Percentiles rank a stretch among this genome's conserved stretches.
These are phyloP conservation scores for Aphidoletes aphidimyza DNA, from an alignment of 2,888 invertebrate species.

Conservation along the genomic window DNA sequence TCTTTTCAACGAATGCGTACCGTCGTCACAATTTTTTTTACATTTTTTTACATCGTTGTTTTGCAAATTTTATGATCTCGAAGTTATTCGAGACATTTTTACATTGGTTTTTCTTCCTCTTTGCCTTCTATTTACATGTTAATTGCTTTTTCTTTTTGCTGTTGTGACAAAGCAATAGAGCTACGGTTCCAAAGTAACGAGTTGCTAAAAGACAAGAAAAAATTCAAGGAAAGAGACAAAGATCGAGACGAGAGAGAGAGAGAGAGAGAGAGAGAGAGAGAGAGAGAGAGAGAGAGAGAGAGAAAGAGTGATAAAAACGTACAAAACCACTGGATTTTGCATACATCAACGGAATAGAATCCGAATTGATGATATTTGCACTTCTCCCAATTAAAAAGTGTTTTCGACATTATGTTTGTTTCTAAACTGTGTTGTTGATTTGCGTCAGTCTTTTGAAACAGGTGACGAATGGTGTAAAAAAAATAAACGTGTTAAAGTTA, in stretches of 20 bases:
- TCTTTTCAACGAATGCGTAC: not conserved
- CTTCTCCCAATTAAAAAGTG: constrained; percentile 2
- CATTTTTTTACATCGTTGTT: not conserved
- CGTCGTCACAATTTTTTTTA: too few species aligned
- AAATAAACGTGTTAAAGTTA: too few species aligned
- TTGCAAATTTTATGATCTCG: not conserved
- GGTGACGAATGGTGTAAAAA: too few species aligned
- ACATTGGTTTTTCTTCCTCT: not conserved
- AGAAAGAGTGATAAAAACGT: too few species aligned
- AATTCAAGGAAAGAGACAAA: too few species aligned
- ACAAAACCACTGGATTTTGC: too few species aligned
- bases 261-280: too few species aligned
- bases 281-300: too few species aligned
- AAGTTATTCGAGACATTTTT: not conserved
- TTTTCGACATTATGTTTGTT: not conserved
- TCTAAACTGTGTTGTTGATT: too few species aligned
- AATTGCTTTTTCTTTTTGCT: not conserved
- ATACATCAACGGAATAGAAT: not conserved
- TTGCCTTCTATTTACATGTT: not conserved
- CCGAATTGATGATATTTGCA: constrained; percentile 11
- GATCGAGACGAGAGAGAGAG: too few species aligned
- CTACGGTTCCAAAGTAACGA: not conserved
- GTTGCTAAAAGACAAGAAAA: not conserved
- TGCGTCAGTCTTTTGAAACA: too few species aligned
- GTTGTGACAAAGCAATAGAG: not conserved